These are phyloP conservation scores for Microhierax caerulescens DNA, from an alignment of 2,797 vertebrate species.

Conservation along the genomic window DNA sequence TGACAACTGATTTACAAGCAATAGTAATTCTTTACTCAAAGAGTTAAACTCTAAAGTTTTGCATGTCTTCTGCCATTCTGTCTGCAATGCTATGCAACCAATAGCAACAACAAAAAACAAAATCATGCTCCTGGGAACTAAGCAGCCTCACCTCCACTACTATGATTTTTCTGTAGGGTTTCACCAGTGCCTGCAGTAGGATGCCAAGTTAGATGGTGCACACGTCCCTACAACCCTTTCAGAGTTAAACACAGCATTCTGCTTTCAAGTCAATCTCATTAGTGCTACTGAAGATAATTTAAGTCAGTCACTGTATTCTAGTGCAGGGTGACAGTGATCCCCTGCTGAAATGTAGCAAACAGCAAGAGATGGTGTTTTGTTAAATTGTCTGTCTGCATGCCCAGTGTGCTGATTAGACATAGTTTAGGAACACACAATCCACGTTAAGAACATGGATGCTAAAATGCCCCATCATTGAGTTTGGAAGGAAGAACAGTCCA, in stretches of 20 bases:
- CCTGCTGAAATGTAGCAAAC: accelerated
- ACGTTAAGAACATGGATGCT: accelerated
- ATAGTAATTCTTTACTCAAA: not conserved
- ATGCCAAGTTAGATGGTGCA: not conserved
- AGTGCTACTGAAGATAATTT: not conserved
- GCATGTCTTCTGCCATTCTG: not conserved
- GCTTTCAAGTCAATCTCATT: not conserved
- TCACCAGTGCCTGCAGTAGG: not conserved
- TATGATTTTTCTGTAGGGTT: not conserved
- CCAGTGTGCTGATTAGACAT: not conserved
- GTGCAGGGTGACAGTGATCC: not conserved
- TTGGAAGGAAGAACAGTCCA: not conserved
- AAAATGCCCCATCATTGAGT: not conserved
- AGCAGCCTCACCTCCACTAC: not conserved
- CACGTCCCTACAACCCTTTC: not conserved
- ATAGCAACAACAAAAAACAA: not conserved
- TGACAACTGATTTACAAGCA: not conserved
- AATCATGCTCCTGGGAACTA: not conserved
- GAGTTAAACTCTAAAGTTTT: not conserved
- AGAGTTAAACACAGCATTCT: not conserved
- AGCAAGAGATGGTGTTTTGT: not conserved
- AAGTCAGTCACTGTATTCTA: not conserved
- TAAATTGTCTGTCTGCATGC: accelerated
- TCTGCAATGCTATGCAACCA: not conserved
- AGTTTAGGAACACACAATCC: not conserved